Evolutionary conservation across 2,113 vertebrate species (phyloP), one percentile per base, ranked within the genome.

Genomic region (Paradoxurus hermaphroditus): DNA sequence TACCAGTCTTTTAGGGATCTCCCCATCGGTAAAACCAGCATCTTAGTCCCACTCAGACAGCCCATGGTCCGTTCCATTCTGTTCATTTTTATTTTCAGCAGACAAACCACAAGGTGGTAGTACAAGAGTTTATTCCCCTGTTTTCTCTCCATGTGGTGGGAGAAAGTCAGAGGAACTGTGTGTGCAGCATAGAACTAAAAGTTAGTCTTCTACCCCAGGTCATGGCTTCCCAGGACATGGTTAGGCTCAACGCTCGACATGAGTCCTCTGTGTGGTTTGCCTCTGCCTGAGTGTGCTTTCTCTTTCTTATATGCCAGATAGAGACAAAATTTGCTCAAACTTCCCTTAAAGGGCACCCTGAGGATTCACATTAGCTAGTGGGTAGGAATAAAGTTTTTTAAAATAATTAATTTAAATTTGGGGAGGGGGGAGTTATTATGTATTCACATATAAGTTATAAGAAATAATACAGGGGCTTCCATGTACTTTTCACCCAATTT

Each of bases 11-110:
- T 56, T 2, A 2, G 65, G 51, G 34, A 18, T 59, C 29, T 75
- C 13, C 13, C 5, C 4, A 23, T 29, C 59, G 10, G 4, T 12
- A 14, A 41, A 31, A 16, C 41, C n/a, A 1, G n/a, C 25, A 4
- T 41, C 27, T 65, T 9, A 7, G 16, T 1, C 13, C 10, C 5
- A 14, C 23, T 1, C 2, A 2, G 8, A 10, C 25, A 56, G 11
- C 31, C 9, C 73, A 8, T 0, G 4, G 15, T 23, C 12, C 46
- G 5, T 63, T 12, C 34, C 36, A 25, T 34, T 79, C 7, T n/a
- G 25, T 36, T 85, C 67, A 44, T 65, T 94, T 51, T 46, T 23
- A 5, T 53, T 88, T 84, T 79, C 56, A n/a, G 49, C 9, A 81
- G 27, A 34, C 53, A 84, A 29, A 86, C 39, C 83, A 53, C 7